These are phyloP conservation scores for Diaprepes abbreviatus DNA, from an alignment of 2,888 invertebrate genomes.

Conservation along the genomic window DNA sequence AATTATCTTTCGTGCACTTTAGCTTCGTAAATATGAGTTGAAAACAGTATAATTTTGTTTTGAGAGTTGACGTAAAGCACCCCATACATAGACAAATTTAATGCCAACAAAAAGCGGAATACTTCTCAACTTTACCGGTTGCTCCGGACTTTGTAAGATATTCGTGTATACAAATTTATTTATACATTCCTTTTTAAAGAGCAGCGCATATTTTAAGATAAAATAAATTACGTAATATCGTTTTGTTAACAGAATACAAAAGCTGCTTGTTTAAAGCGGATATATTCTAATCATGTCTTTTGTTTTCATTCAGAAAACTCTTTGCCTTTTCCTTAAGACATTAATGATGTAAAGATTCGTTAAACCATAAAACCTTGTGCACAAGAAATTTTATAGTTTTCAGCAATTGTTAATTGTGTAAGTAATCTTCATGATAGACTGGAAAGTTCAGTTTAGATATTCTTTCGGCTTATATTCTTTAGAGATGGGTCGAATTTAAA, in stretches of 20 bases:
- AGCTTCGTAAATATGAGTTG: too few relatives aligned
- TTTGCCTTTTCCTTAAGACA: background rate
- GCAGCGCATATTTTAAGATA: background rate
- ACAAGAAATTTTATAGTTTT: background rate
- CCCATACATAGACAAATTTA: too few relatives aligned
- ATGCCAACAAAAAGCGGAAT: too few relatives aligned
- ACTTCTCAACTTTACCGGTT: too few relatives aligned
- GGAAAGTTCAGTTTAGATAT: too few relatives aligned
- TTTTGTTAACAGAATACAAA: slow-evolving; percentile 4
- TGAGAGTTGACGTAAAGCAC: too few relatives aligned
- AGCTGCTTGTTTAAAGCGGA: background rate
- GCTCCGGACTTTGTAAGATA: background rate
- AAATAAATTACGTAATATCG: background rate
- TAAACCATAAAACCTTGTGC: background rate
- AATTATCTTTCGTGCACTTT: too few relatives aligned
- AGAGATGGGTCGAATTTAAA: too few relatives aligned
- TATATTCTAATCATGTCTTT: background rate
- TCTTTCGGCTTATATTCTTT: too few relatives aligned
- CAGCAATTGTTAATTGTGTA: background rate
- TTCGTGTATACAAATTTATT: background rate
- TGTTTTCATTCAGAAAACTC: background rate
- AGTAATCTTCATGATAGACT: background rate
- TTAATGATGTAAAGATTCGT: background rate
- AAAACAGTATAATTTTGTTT: too few relatives aligned
- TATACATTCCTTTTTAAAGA: background rate